Percentiles rank a stretch among this genome's conserved stretches.
phyloP scores from a whole-genome alignment of 1,140 invertebrate genomes.

The Acromyrmex heyeri region DNA sequence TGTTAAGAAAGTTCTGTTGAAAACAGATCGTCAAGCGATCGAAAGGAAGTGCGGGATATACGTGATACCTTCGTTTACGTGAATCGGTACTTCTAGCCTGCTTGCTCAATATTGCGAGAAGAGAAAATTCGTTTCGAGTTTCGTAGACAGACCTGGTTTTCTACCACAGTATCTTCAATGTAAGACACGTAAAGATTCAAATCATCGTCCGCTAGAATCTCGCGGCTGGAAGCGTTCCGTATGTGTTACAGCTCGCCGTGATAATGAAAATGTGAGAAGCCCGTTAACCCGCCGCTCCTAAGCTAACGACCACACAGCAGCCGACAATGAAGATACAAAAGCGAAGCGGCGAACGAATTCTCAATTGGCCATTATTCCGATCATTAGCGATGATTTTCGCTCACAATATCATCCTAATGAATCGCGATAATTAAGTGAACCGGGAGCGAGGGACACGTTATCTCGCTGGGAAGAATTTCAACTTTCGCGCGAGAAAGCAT shows the following conservation, averaged over 20 bases:
- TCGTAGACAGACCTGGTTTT: background rate
- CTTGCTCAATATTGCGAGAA: background rate
- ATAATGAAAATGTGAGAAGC: conserved; percentile 35
- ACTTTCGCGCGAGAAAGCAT: conserved; percentile 59
- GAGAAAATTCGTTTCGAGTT: conserved; percentile 28
- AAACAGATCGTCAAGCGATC: too few species aligned
- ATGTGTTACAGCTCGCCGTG: background rate
- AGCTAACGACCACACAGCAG: conserved; percentile 14
- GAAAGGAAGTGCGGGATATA: background rate
- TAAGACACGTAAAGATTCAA: background rate
- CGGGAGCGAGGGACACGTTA: background rate
- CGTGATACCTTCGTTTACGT: background rate
- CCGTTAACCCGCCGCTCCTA: conserved; percentile 41
- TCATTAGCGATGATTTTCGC: conserved; percentile 60
- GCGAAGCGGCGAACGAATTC: conserved; percentile 42
- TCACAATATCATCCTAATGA: conserved; percentile 62
- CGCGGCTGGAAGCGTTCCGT: background rate
- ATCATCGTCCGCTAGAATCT: background rate
- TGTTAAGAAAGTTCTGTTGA: background rate
- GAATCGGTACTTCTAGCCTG: background rate
- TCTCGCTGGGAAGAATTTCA: conserved; percentile 51
- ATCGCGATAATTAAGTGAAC: conserved; percentile 52
- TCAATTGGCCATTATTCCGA: conserved; percentile 60
- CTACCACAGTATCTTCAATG: background rate
- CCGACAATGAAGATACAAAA: conserved; percentile 53